Evolutionary conservation across 2,888 invertebrate species (phyloP).

Genomic region (Mesodorylaimus sp.): DNA sequence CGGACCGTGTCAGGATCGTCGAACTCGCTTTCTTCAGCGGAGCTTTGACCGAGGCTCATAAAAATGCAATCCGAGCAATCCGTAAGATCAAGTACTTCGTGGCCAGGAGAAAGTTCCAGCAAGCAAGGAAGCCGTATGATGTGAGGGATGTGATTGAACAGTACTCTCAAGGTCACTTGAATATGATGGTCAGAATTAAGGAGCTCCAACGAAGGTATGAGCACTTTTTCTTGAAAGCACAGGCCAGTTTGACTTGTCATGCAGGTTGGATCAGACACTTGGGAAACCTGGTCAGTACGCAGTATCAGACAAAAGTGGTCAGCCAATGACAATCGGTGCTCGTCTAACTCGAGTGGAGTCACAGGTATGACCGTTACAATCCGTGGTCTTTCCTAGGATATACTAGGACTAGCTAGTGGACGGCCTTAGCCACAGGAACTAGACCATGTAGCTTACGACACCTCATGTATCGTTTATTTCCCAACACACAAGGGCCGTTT

Average conservation of each 20-base stretch:
- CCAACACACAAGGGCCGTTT: too few species aligned
- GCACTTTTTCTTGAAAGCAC: too few species aligned
- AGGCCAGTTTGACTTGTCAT: too few species aligned
- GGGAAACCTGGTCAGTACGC: slow-evolving; percentile 60
- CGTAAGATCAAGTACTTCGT: slow-evolving; percentile 91
- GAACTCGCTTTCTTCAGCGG: too few species aligned
- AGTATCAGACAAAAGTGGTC: slow-evolving; percentile 50
- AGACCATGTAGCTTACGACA: too few species aligned
- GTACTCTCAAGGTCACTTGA: slow-evolving; percentile 64
- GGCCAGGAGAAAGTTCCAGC: slow-evolving; percentile 76
- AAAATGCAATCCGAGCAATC: slow-evolving; percentile 72
- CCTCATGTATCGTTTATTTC: too few species aligned
- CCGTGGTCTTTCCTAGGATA: neutral
- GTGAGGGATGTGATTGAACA: slow-evolving; percentile 67
- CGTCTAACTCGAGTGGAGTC: slow-evolving; percentile 55
- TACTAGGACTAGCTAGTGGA: too few species aligned
- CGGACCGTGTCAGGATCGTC: too few species aligned
- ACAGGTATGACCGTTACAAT: slow-evolving; percentile 40
- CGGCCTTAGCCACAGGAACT: too few species aligned
- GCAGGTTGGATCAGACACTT: slow-evolving; percentile 54
- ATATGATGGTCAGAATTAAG: slow-evolving; percentile 72
- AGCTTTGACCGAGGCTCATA: slow-evolving; percentile 68
- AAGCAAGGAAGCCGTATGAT: slow-evolving; percentile 64
- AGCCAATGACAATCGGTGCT: slow-evolving; percentile 57
- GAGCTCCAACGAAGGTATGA: slow-evolving; percentile 38